Evolutionary conservation across 2,797 vertebrate species (phyloP), one percentile per base, ranked within the genome.

Genomic region (Clarias fuscus): DNA sequence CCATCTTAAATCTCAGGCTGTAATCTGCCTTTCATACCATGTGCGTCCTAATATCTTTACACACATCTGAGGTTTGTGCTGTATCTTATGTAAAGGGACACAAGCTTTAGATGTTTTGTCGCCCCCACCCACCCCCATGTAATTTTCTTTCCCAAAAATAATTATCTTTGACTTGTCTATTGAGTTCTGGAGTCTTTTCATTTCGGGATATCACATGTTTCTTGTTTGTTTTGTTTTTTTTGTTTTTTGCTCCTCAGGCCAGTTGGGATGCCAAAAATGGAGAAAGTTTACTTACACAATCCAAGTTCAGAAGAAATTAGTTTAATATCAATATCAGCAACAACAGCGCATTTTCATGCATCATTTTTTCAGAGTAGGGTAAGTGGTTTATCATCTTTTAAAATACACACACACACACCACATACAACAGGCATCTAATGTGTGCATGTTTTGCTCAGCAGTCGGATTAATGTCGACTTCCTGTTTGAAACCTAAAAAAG

Each of bases 241-340:
- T n/a, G n/a, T n/a, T n/a, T n/a, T n/a, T n/a, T n/a, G 90, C 86
- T 94, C 88, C 88, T 88, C 85, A 99, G 98, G 94, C 97, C 98
- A 77, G 98, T 99, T 92, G 98, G 98, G 93, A 99, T 99, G 98
- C 98, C 98, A 96, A 98, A 99, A 97, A 98, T 99, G 98, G 98
- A 99, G 94, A 99, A 99, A 95, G 98, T 99, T 96, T 98, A 97
- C 94, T 96, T 99, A 92, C 98, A 99, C 95, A 99, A 99, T 94
- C 98, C 98, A 94, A 99, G 98, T 94, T 95, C 97, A 96, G 98
- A 99, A 96, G 98, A 99, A 97, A 99, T 98, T 94, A 97, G 97
- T 92, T 97, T 99, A 97, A 95, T 99, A 95, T 99, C 98, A 93
- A 99, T 99, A 97, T 99, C 98, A 93, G 98, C 98, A 94, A 99